Percentiles rank a stretch among this genome's conserved stretches.
Conservation (phyloP, 2,797 vertebrate genomes). For the Acrossocheilus wenchowensis region DNA sequence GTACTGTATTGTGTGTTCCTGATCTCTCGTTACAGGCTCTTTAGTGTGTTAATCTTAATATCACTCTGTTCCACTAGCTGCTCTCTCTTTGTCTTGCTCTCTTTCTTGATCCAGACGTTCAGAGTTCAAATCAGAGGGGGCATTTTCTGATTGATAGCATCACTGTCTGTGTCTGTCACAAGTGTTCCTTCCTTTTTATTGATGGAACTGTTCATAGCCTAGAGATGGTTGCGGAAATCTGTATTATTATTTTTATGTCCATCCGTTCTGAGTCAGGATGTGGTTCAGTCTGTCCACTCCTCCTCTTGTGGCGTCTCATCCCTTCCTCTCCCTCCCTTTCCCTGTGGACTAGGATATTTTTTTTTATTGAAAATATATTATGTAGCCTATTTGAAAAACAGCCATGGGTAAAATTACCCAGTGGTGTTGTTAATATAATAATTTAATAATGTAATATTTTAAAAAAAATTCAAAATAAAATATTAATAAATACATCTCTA, state of each 20-base stretch:
- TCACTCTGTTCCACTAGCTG: conserved; percentile 33
- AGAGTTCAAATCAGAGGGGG: neutral
- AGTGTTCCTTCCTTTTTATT: neutral
- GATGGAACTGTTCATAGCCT: neutral
- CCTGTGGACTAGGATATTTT: neutral
- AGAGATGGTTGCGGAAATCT: neutral
- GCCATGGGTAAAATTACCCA: too few species aligned
- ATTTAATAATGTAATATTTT: too few species aligned
- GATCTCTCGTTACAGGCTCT: conserved; percentile 10
- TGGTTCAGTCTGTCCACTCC: conserved; percentile 25
- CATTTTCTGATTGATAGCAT: neutral
- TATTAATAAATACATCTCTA: too few species aligned
- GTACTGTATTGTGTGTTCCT: conserved; percentile 23
- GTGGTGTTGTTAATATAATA: too few species aligned
- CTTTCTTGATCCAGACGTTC: neutral
- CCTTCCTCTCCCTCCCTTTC: conserved; percentile 42
- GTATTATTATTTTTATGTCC: neutral
- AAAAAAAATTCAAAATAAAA: too few species aligned
- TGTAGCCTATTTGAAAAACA: too few species aligned
- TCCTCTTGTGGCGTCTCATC: conserved; percentile 1
- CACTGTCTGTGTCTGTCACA: neutral
- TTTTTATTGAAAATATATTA: too few species aligned
- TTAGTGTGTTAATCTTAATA: conserved; percentile 32
- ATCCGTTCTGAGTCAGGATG: conserved; percentile 27
- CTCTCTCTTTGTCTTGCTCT: neutral